A percentile compares a stretch with the other conserved stretches of the same genome.
Evolutionary conservation across 2,888 invertebrate species (phyloP).

Genomic region (Apocheima hispidaria): DNA sequence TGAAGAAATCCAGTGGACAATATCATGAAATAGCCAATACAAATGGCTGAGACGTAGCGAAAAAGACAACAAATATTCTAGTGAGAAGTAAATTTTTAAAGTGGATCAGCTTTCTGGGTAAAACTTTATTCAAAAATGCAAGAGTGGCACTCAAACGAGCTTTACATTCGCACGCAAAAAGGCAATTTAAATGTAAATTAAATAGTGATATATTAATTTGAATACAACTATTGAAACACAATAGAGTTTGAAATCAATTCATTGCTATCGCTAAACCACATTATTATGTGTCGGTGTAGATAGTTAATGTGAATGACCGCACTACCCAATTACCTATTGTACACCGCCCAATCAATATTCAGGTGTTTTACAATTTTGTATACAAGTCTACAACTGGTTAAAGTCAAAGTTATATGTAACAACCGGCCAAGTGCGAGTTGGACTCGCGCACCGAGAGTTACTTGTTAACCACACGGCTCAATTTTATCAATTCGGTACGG

Average conservation of each 20-base stretch:
- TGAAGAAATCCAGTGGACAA: no score
- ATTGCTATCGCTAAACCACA: constrained; percentile 8
- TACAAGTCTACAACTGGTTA: no score
- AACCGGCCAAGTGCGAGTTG: no score
- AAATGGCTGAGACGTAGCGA: background rate
- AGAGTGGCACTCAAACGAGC: background rate
- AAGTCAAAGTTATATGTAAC: no score
- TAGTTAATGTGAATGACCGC: constrained; percentile 14
- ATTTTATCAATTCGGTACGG: no score
- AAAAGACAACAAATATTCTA: background rate
- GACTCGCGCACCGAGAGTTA: no score
- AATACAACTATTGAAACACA: background rate
- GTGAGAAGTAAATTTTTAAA: background rate
- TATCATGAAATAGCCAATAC: no score
- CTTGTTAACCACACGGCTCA: no score
- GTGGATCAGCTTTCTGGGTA: background rate
- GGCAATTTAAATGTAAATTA: constrained; percentile 3
- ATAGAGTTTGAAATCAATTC: background rate
- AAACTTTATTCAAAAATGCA: background rate
- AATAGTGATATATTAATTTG: background rate
- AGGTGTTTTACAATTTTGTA: no score
- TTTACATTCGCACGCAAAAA: background rate
- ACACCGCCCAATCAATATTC: no score
- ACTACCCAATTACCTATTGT: background rate
- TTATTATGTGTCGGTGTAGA: background rate